Conservation (phyloP, 1,140 invertebrate species). For the Pseudomyrmex flavicornis region DNA sequence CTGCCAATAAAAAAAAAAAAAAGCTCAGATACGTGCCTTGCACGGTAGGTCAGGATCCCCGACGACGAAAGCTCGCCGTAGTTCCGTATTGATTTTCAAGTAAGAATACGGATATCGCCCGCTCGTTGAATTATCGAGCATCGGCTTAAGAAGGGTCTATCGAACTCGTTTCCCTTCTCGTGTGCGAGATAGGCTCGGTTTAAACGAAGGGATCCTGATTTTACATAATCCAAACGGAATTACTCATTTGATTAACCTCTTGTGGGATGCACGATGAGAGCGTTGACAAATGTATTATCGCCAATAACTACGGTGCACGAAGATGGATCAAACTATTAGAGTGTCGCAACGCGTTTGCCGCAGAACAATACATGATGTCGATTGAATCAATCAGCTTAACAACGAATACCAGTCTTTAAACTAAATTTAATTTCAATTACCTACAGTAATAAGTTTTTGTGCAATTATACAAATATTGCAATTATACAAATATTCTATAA, state of each 20-base stretch:
- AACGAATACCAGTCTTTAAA: neutral
- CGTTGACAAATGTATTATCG: slow-evolving; percentile 20
- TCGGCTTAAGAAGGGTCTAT: slow-evolving; percentile 17
- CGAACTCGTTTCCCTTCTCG: slow-evolving; percentile 22
- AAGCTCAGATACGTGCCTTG: slow-evolving; percentile 29
- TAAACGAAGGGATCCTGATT: neutral
- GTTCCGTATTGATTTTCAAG: slow-evolving; percentile 55
- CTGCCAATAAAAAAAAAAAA: slow-evolving; percentile 19
- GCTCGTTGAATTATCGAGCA: slow-evolving; percentile 57
- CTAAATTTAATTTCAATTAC: slow-evolving; percentile 7
- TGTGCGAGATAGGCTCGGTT: too few relatives aligned
- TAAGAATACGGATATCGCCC: slow-evolving; percentile 51
- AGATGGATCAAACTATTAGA: slow-evolving; percentile 5
- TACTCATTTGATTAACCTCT: slow-evolving; percentile 22
- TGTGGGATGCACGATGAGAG: neutral
- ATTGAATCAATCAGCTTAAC: neutral
- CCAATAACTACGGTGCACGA: neutral
- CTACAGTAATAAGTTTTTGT: too few relatives aligned
- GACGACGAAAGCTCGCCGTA: slow-evolving; percentile 1
- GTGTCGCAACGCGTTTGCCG: neutral
- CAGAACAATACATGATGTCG: neutral
- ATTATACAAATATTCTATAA: neutral
- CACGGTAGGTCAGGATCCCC: neutral
- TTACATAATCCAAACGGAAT: neutral
- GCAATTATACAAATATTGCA: neutral